phyloP scores from a whole-genome alignment of 2,888 invertebrate species.

The Pheosia gnoma region DNA sequence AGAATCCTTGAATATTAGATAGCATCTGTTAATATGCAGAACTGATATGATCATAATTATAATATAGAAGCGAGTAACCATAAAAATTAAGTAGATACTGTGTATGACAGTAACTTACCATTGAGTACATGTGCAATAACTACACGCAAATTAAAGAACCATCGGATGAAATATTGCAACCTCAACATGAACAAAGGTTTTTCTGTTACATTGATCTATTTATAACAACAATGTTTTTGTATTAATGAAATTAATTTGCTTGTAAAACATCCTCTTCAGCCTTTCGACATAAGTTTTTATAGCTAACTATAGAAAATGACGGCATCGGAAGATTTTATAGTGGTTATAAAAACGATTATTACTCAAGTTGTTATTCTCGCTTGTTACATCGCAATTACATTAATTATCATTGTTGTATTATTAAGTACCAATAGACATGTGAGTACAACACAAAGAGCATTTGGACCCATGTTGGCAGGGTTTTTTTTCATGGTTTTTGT shows the following conservation, averaged over 20 bases:
- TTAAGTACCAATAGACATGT: slow-evolving; percentile 4
- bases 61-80: too few species aligned
- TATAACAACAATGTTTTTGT: neutral
- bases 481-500: slow-evolving; percentile 19
- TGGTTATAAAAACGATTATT: slow-evolving; percentile 9
- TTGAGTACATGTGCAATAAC: neutral
- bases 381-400: neutral
- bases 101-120: too few species aligned
- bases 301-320: slow-evolving; percentile 14
- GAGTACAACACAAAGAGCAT: slow-evolving; percentile 11
- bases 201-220: neutral
- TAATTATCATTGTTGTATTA: slow-evolving; percentile 17
- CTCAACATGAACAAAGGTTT: neutral
- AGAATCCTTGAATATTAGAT: too few species aligned
- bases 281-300: slow-evolving; percentile 16
- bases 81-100: too few species aligned
- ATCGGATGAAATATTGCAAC: neutral
- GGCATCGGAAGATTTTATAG: slow-evolving; percentile 12
- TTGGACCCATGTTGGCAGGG: slow-evolving; percentile 7
- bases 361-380: neutral
- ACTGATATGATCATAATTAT: too few species aligned
- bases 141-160: neutral
- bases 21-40: too few species aligned
- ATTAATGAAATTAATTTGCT: slow-evolving; percentile 14
- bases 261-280: slow-evolving; percentile 11